These are phyloP conservation scores for Columba guinea DNA, from an alignment of 2,797 vertebrate genomes.

Conservation along the genomic window DNA sequence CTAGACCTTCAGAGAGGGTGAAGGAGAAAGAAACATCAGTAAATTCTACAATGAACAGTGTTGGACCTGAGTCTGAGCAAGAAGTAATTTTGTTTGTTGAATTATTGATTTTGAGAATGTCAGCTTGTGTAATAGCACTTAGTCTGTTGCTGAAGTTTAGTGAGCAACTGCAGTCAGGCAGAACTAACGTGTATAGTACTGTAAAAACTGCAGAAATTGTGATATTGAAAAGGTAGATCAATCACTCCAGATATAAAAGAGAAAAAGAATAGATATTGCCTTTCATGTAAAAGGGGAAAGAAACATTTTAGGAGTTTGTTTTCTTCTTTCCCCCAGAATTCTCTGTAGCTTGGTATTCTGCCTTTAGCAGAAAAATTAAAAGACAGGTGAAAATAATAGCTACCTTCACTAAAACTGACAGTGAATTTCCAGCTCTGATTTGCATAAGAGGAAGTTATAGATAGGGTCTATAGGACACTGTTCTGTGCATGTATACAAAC, in stretches of 20 bases:
- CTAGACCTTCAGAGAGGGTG: neutral
- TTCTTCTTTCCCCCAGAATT: neutral
- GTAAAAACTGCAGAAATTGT: neutral
- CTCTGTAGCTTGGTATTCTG: neutral
- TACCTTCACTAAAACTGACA: neutral
- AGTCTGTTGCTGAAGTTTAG: neutral
- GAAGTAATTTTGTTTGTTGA: constrained; percentile 4
- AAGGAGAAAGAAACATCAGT: neutral
- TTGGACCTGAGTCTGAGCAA: neutral
- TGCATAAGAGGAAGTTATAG: neutral
- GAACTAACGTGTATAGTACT: neutral
- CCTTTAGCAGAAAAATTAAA: neutral
- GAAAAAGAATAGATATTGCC: neutral
- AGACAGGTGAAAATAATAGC: neutral
- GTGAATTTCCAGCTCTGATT: neutral
- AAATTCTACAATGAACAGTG: neutral
- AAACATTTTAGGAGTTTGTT: neutral
- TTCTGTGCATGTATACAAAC: neutral
- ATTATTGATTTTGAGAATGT: constrained; percentile 35
- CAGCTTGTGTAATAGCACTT: neutral
- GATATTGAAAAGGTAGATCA: neutral
- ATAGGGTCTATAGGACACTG: neutral
- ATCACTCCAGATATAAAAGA: neutral
- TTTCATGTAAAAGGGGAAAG: neutral
- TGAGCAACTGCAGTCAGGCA: neutral